Evolutionary conservation across 2,888 invertebrate genomes (phyloP).

Genomic region (Aquatica leii): DNA sequence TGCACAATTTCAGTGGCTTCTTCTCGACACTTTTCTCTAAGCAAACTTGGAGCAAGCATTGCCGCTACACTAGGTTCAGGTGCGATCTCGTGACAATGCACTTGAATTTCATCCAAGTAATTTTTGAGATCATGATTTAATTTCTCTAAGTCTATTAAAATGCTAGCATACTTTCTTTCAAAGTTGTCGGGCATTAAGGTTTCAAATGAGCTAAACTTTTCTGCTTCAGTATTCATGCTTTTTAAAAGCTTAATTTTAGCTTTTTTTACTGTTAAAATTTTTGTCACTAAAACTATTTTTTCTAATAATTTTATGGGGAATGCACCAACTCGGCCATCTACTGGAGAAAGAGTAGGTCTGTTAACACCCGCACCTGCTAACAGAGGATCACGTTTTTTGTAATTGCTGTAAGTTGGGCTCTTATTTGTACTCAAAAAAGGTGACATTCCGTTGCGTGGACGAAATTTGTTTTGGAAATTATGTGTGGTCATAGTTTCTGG

Average conservation of each 20-base stretch:
- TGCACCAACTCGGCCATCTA: constrained; percentile 72
- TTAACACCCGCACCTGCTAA: constrained; percentile 64
- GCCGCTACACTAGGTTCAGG: constrained; percentile 87
- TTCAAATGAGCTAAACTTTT: constrained; percentile 83
- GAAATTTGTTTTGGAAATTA: constrained; percentile 82
- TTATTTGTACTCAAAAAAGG: constrained; percentile 64
- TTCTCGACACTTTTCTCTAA: constrained; percentile 86
- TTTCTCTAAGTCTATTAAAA: constrained; percentile 88
- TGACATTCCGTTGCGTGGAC: constrained; percentile 70
- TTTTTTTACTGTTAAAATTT: constrained; percentile 84
- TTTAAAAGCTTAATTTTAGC: constrained; percentile 80
- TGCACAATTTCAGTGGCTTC: constrained; percentile 85
- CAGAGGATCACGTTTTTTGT: constrained; percentile 74
- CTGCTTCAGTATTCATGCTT: constrained; percentile 90
- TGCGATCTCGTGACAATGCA: constrained; percentile 84
- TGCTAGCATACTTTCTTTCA: constrained; percentile 87
- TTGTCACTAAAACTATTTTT: constrained; percentile 85
- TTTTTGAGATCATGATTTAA: constrained; percentile 89
- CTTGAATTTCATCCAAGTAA: constrained; percentile 85
- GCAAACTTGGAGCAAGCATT: constrained; percentile 87
- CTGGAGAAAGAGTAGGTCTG: constrained; percentile 49
- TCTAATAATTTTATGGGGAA: constrained; percentile 88
- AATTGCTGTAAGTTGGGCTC: constrained; percentile 54
- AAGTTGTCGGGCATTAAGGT: constrained; percentile 85
- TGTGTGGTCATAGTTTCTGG: constrained; percentile 89